Percentiles rank a stretch among this genome's conserved stretches.
phyloP scores from a whole-genome alignment of 2,113 vertebrate species.

The Lampris megalopsis region DNA sequence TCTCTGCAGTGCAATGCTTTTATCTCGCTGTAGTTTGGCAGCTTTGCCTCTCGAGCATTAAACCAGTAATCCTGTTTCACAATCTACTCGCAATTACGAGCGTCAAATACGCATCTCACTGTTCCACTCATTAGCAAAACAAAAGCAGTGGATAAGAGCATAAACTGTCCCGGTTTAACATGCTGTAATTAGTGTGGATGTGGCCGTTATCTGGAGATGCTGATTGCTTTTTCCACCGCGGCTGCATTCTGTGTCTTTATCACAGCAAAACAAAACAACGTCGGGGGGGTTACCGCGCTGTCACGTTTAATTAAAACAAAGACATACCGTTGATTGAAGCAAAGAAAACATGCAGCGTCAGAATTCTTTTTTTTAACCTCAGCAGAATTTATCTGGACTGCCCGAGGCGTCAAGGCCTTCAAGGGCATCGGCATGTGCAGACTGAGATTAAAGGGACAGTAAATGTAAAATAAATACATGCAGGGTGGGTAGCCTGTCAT shows the following conservation, averaged over 20 bases:
- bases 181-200: slow-evolving; percentile 60
- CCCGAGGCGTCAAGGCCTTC: not conserved
- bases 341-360: not conserved
- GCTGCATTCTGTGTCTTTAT: slow-evolving; percentile 66
- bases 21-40: slow-evolving; percentile 23
- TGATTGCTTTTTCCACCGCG: slow-evolving; percentile 62
- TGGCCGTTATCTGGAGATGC: slow-evolving; percentile 58
- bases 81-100: slow-evolving; percentile 64
- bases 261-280: slow-evolving; percentile 49
- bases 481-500: too few species aligned
- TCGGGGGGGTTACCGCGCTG: slow-evolving; percentile 10
- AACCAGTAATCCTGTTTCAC: slow-evolving; percentile 59
- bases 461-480: too few species aligned
- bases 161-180: slow-evolving; percentile 62
- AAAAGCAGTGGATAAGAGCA: slow-evolving; percentile 48
- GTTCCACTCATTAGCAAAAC: slow-evolving; percentile 51
- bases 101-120: slow-evolving; percentile 46
- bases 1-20: slow-evolving; percentile 13
- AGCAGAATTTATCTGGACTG: not conserved
- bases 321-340: slow-evolving; percentile 53
- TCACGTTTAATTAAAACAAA: slow-evolving; percentile 63
- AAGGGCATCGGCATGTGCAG: slow-evolving; percentile 17
- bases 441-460: not conserved
- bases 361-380: not conserved
- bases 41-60: slow-evolving; percentile 45